phyloP scores from a whole-genome alignment of 2,113 vertebrate species.

The Mormoops blainvillei region DNA sequence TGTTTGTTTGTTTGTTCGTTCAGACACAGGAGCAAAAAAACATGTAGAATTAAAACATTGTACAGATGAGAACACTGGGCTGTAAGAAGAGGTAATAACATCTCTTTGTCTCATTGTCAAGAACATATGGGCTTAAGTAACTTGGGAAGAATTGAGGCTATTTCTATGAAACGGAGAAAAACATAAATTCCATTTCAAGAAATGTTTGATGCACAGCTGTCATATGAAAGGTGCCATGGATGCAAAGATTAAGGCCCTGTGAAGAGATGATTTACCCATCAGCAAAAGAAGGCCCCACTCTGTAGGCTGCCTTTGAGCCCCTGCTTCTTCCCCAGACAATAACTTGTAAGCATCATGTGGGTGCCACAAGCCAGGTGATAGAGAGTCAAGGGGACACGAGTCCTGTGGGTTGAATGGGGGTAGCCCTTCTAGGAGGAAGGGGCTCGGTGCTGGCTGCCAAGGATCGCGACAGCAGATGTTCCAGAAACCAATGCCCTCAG shows the following conservation, averaged over 20 bases:
- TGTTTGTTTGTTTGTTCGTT: neutral
- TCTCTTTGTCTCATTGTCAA: neutral
- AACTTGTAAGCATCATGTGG: neutral
- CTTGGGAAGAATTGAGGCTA: neutral
- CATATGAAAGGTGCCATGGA: neutral
- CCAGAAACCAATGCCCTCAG: neutral
- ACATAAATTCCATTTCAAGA: neutral
- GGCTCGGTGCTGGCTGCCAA: neutral
- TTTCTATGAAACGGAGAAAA: neutral
- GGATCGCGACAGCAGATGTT: neutral
- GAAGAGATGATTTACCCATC: neutral
- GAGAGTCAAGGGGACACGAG: neutral
- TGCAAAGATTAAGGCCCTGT: neutral
- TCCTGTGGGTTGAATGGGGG: too few relatives aligned
- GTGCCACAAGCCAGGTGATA: neutral
- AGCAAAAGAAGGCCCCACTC: neutral
- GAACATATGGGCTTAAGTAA: neutral
- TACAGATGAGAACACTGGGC: neutral
- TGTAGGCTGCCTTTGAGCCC: neutral
- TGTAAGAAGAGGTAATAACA: neutral
- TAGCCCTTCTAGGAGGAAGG: neutral
- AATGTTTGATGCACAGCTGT: neutral
- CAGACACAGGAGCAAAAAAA: neutral
- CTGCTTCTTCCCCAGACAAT: rapidly evolving
- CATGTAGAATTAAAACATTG: neutral